A percentile compares a stretch with the other conserved stretches of the same genome.
Conservation (phyloP, 2,113 vertebrate species). For the Larimichthys polyactis region DNA sequence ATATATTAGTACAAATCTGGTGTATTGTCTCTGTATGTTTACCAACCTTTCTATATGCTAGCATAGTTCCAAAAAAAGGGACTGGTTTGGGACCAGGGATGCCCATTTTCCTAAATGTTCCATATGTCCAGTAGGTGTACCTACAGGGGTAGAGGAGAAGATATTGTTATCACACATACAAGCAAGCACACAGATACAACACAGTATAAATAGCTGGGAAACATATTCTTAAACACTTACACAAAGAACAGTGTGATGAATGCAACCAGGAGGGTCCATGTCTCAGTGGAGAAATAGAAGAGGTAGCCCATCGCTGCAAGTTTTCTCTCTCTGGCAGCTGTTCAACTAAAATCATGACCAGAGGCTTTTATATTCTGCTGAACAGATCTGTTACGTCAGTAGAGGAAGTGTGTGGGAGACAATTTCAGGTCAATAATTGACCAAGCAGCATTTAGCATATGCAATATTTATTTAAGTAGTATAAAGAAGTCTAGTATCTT, state of each 20-base stretch:
- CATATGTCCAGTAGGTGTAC: constrained; percentile 73
- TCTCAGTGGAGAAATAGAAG: constrained; percentile 65
- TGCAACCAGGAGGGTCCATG: constrained; percentile 74
- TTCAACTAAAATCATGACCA: neutral
- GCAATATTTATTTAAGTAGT: neutral
- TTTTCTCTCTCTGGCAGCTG: neutral
- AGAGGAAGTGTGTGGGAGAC: constrained; percentile 30
- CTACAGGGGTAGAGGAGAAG: constrained; percentile 20
- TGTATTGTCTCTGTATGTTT: neutral
- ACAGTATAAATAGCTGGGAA: neutral
- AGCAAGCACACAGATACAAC: neutral
- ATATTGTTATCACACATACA: neutral
- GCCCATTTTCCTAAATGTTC: constrained; percentile 83
- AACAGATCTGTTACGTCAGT: neutral
- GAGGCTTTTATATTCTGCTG: constrained; percentile 19
- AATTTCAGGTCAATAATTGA: constrained; percentile 7
- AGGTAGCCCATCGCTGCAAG: constrained; percentile 41
- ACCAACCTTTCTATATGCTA: constrained; percentile 69
- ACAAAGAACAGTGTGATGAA: constrained; percentile 70
- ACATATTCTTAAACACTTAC: constrained; percentile 50
- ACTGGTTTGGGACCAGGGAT: constrained; percentile 82
- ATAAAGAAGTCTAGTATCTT: no score
- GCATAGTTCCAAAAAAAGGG: constrained; percentile 67
- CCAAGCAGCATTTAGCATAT: neutral
- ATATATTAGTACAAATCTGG: neutral